Evolutionary conservation across 2,888 invertebrate species (phyloP), one percentile per base, ranked within the genome.

Genomic region (Tenthredo scrophulariae): DNA sequence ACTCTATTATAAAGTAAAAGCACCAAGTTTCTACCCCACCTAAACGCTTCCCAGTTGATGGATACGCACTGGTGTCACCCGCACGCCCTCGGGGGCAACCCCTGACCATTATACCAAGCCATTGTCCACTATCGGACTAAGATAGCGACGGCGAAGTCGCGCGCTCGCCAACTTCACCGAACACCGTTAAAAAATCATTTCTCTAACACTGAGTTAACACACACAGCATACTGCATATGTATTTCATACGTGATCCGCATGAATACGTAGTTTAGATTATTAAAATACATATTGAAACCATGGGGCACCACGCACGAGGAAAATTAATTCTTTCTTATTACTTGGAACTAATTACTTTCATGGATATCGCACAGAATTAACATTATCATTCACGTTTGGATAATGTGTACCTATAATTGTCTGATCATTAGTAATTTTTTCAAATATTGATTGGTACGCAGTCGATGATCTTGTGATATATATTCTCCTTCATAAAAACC

Each of bases 121-220:
- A 92, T 92, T 92, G 92, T 92, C 92, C 92, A 92, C 92, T 92
- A 92, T 92, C 92, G 92, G 91, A 89, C 89, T 91, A 91, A 92
- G 92, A 92, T 92, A 92, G 91, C 90, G 89, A 77, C 89, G 88
- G 89, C 89, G 89, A 70, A 80, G 85, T 84, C 84, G 84, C 85
- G 70, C 54, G 40, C 85, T 82, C 88, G 88, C 87, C 84, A 43
- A 82, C 86, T 86, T 82, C 87, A 87, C 10, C 87, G 88, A 88
- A 90, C 89, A 88, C 88, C 88, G 91, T 92, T 92, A 92, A 92
- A 92, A 92, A 92, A 92, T 92, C 92, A 92, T 91, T 92, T 92
- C 89, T 88, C 74, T 88, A 88, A 54, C 54, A 72, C 85, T 10
- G 54, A 10, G 50, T n/a, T 58, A 67, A 43, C 18, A 40, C 80